phyloP scores from a whole-genome alignment of 2,888 invertebrate species.

The Chorisops tibialis region DNA sequence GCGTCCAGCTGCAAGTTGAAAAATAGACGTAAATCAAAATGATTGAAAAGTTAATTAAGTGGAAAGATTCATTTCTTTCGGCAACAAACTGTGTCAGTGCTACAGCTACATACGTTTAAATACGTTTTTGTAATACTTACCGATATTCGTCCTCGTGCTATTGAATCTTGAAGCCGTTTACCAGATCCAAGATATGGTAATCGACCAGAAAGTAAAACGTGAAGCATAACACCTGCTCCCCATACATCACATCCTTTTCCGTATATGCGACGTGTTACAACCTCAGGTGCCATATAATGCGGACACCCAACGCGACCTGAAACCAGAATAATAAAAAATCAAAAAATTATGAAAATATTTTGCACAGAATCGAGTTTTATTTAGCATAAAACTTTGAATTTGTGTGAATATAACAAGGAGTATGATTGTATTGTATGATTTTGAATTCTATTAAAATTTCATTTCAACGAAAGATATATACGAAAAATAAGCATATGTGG shows the following conservation, averaged over 20 bases:
- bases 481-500: too few relatives aligned
- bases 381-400: too few relatives aligned
- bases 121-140: constrained; percentile 54
- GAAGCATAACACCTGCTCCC: constrained; percentile 94
- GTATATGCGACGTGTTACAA: constrained; percentile 85
- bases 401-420: too few relatives aligned
- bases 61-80: too few relatives aligned
- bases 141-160: constrained; percentile 78
- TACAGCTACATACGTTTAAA: not conserved
- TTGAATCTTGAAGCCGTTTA: constrained; percentile 86
- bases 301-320: constrained; percentile 91
- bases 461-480: too few relatives aligned
- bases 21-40: constrained; percentile 27
- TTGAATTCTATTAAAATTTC: too few relatives aligned
- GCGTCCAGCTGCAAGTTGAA: constrained; percentile 69
- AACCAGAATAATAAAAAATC: constrained; percentile 30
- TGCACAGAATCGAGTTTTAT: too few relatives aligned
- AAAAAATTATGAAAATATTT: not conserved
- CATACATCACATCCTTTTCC: constrained; percentile 96
- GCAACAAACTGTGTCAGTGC: too few relatives aligned
- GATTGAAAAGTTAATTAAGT: too few relatives aligned
- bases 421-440: too few relatives aligned
- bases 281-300: constrained; percentile 98
- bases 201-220: constrained; percentile 88
- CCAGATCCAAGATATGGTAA: constrained; percentile 94